phyloP scores from a whole-genome alignment of 2,888 invertebrate genomes.

The Leptopterna dolabrata region DNA sequence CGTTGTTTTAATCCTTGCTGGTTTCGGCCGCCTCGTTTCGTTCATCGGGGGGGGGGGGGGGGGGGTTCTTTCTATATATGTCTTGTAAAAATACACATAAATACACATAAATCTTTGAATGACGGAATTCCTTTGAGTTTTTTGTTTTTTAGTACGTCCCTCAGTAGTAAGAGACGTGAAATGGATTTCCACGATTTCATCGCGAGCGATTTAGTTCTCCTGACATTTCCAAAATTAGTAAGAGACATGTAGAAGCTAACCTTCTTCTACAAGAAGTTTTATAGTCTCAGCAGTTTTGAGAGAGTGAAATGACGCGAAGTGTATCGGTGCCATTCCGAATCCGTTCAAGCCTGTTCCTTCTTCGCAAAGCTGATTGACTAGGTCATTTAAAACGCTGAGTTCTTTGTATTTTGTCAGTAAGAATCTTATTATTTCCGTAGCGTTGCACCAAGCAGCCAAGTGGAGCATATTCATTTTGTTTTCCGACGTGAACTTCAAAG shows the following conservation, averaged over 20 bases:
- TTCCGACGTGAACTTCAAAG: conserved; percentile 68
- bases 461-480: conserved; percentile 73
- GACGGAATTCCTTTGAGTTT: too few species aligned
- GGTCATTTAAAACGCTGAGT: not conserved
- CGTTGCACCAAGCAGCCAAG: conserved; percentile 71
- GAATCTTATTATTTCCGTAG: conserved; percentile 70
- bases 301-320: conserved; percentile 66
- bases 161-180: too few species aligned
- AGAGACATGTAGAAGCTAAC: not conserved
- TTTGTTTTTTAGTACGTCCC: too few species aligned
- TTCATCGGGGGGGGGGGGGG: too few species aligned
- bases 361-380: conserved; percentile 59
- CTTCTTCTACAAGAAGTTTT: conserved; percentile 67
- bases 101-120: too few species aligned
- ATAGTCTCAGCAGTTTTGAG: conserved; percentile 66
- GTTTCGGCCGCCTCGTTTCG: too few species aligned
- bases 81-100: too few species aligned
- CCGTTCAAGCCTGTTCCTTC: conserved; percentile 68
- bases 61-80: too few species aligned
- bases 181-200: too few species aligned
- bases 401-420: conserved; percentile 66
- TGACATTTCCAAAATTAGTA: too few species aligned
- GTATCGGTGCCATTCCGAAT: conserved; percentile 73
- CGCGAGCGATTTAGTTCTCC: too few species aligned
- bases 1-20: too few species aligned